Conservation (phyloP, 2,113 vertebrate genomes). For the Merops nubicus region DNA sequence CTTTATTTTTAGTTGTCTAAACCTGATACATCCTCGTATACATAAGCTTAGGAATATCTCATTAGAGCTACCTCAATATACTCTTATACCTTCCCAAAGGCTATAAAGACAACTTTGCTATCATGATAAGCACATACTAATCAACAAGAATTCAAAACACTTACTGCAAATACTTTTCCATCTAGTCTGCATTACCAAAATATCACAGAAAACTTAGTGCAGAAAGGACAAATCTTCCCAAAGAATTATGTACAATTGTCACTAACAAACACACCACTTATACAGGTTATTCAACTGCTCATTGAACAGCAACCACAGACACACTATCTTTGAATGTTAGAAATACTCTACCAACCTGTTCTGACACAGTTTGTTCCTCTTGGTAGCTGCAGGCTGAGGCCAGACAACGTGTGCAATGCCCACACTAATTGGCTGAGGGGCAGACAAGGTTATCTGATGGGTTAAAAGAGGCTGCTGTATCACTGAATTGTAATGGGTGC, state of each 20-base stretch:
- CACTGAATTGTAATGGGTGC: constrained; percentile 92
- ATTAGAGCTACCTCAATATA: not conserved
- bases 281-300: not conserved
- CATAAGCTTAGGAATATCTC: not conserved
- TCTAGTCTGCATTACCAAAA: constrained; percentile 47
- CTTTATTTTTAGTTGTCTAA: constrained; percentile 14
- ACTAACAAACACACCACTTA: constrained; percentile 3
- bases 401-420: constrained; percentile 97
- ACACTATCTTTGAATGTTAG: not conserved
- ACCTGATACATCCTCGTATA: not conserved
- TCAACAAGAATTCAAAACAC: constrained; percentile 44
- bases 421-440: constrained; percentile 95
- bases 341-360: constrained; percentile 84
- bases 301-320: not conserved
- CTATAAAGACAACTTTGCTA: not conserved
- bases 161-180: constrained; percentile 2
- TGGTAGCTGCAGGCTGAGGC: constrained; percentile 91
- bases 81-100: not conserved
- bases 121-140: not conserved
- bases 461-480: constrained; percentile 92
- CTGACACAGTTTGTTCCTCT: constrained; percentile 89
- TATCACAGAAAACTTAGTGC: constrained; percentile 35
- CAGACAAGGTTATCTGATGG: constrained; percentile 95
- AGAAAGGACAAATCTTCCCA: constrained; percentile 7
- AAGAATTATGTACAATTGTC: not conserved